Evolutionary conservation across 2,113 vertebrate species (phyloP).

Genomic region (Bubalus kerabau): DNA sequence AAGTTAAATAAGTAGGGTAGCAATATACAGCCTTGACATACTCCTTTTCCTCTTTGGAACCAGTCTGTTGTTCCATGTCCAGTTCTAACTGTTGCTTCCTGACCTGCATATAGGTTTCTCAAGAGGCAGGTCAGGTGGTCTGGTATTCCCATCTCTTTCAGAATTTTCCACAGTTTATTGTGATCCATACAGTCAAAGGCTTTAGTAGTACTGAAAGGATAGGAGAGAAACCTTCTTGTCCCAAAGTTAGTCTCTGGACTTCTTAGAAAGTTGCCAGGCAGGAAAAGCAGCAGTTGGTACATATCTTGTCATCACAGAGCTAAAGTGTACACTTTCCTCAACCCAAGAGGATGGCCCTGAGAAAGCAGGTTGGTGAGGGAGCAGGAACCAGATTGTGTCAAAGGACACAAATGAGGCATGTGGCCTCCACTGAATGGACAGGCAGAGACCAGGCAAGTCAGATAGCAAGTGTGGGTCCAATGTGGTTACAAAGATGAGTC

Average conservation of each 20-base stretch:
- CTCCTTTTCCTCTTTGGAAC: too few relatives aligned
- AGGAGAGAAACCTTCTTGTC: background rate
- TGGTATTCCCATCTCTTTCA: too few relatives aligned
- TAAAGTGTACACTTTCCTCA: background rate
- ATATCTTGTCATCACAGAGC: background rate
- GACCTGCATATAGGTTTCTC: too few relatives aligned
- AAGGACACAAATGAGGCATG: fast-evolving
- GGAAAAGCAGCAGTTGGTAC: background rate
- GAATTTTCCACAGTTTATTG: too few relatives aligned
- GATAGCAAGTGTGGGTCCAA: background rate
- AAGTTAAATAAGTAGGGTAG: too few relatives aligned
- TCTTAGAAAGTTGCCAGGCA: background rate
- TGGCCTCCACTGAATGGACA: too few relatives aligned
- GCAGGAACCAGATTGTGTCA: background rate
- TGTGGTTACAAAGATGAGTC: background rate
- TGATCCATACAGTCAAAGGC: too few relatives aligned
- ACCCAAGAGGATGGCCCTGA: background rate
- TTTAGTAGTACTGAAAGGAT: background rate
- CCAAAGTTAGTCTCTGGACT: background rate
- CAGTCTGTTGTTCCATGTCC: too few relatives aligned
- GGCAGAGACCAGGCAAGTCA: background rate
- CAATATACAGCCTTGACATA: too few relatives aligned
- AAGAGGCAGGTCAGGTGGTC: too few relatives aligned
- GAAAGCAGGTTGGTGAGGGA: background rate
- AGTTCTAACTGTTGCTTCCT: too few relatives aligned